Percentiles rank a stretch among this genome's conserved stretches.
Conservation (phyloP, 2,888 invertebrate genomes). For the Camponotus fellah region DNA sequence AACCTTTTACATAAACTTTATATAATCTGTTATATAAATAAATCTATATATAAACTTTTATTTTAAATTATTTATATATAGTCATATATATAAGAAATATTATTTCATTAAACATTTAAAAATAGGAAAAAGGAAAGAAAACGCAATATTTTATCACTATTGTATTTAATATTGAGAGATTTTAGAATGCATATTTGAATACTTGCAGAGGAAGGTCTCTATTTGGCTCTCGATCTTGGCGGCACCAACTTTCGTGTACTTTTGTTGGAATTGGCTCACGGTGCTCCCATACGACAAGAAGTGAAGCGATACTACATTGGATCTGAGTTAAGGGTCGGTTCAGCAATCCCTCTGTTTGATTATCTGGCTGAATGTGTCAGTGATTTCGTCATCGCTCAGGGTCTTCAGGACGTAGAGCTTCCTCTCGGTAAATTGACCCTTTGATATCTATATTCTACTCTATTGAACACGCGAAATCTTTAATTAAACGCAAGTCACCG, state of each 20-base stretch:
- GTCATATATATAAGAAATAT: not conserved
- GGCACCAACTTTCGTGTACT: slow-evolving; percentile 94
- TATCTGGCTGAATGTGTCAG: slow-evolving; percentile 92
- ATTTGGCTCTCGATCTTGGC: slow-evolving; percentile 92
- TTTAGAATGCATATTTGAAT: not conserved
- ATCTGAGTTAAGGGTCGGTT: slow-evolving; percentile 88
- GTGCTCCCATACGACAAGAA: slow-evolving; percentile 88
- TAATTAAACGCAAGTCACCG: slow-evolving; percentile 6
- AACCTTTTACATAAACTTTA: not conserved
- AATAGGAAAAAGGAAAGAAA: not conserved
- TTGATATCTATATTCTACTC: slow-evolving; percentile 16
- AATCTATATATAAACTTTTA: not conserved
- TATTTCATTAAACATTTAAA: not conserved
- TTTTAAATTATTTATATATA: not conserved
- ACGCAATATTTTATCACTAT: not conserved
- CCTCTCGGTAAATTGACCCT: slow-evolving; percentile 89
- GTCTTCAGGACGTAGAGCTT: slow-evolving; percentile 87
- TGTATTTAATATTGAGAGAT: not conserved
- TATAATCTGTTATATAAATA: not conserved
- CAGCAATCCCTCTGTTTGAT: slow-evolving; percentile 90
- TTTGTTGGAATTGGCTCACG: slow-evolving; percentile 88
- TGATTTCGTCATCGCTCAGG: slow-evolving; percentile 89
- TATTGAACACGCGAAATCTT: slow-evolving; percentile 32
- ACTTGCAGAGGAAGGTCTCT: slow-evolving; percentile 89
- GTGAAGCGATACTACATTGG: slow-evolving; percentile 90